phyloP scores from a whole-genome alignment of 2,888 invertebrate species.

The Sisyra nigra region DNA sequence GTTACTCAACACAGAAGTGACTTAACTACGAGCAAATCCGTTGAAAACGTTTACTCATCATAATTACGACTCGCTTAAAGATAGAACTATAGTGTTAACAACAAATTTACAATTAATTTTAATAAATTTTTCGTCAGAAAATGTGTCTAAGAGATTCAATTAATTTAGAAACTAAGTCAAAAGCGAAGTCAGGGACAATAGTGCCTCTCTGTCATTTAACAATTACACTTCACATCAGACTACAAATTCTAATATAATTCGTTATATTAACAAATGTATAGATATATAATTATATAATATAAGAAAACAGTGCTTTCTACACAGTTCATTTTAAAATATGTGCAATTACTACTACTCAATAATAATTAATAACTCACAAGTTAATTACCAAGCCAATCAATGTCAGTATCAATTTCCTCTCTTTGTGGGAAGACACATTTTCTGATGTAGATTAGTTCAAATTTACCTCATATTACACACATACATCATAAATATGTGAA shows the following conservation, averaged over 20 bases:
- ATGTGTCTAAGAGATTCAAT: conserved; percentile 40
- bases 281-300: too few relatives aligned
- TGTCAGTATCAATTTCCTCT: conserved; percentile 22
- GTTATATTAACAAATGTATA: too few relatives aligned
- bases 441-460: conserved; percentile 38
- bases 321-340: conserved; percentile 3
- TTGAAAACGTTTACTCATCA: too few relatives aligned
- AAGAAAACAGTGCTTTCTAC: conserved; percentile 7
- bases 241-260: not conserved
- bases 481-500: conserved; percentile 1
- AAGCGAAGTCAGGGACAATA: not conserved
- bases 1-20: too few relatives aligned
- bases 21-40: too few relatives aligned
- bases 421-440: conserved; percentile 72
- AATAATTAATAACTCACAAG: conserved; percentile 5
- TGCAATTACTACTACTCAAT: conserved; percentile 6
- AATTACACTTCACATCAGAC: conserved; percentile 7
- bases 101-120: conserved; percentile 7
- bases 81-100: not conserved
- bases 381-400: conserved; percentile 16
- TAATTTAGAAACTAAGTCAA: conserved; percentile 12
- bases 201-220: conserved; percentile 8
- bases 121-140: conserved; percentile 37
- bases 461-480: conserved; percentile 14
- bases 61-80: too few relatives aligned